Conservation (phyloP, 2,888 invertebrate genomes). For the Mongoloraphidia duomilia region DNA sequence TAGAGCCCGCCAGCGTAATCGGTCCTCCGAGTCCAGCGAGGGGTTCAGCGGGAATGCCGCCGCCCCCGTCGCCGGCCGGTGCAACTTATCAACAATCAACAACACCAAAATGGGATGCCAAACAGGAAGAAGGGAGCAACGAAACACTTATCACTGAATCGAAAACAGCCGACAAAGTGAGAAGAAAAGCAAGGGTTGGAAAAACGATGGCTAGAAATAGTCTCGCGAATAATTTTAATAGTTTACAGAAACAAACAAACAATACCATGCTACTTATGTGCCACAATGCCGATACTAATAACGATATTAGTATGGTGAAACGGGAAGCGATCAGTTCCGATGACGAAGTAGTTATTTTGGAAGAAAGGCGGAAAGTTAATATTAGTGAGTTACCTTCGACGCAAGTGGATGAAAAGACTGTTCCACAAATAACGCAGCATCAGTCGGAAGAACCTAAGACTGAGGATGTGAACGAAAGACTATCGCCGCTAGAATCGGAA, state of each 20-base stretch:
- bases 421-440: not conserved
- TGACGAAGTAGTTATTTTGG: slow-evolving; percentile 20
- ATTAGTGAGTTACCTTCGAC: too few species aligned
- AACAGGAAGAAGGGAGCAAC: slow-evolving; percentile 10
- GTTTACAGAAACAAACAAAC: slow-evolving; percentile 21
- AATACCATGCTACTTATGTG: slow-evolving; percentile 37
- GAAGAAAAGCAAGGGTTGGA: slow-evolving; percentile 39
- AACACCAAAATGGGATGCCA: slow-evolving; percentile 12
- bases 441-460: not conserved
- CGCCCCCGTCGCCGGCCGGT: slow-evolving; percentile 42
- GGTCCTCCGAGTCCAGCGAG: slow-evolving; percentile 55
- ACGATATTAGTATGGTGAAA: slow-evolving; percentile 23
- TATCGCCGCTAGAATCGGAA: not conserved
- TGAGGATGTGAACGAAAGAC: not conserved
- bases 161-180: slow-evolving; percentile 22
- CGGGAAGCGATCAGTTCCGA: slow-evolving; percentile 30
- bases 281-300: slow-evolving; percentile 20
- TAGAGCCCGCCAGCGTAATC: slow-evolving; percentile 34
- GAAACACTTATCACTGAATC: slow-evolving; percentile 16
- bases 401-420: too few species aligned
- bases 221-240: slow-evolving; percentile 31
- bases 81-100: slow-evolving; percentile 27
- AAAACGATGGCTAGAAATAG: slow-evolving; percentile 56
- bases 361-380: slow-evolving; percentile 18
- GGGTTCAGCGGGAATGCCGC: slow-evolving; percentile 50